These are phyloP conservation scores for Ophion ventricosus DNA, from an alignment of 2,888 invertebrate genomes.

Conservation along the genomic window DNA sequence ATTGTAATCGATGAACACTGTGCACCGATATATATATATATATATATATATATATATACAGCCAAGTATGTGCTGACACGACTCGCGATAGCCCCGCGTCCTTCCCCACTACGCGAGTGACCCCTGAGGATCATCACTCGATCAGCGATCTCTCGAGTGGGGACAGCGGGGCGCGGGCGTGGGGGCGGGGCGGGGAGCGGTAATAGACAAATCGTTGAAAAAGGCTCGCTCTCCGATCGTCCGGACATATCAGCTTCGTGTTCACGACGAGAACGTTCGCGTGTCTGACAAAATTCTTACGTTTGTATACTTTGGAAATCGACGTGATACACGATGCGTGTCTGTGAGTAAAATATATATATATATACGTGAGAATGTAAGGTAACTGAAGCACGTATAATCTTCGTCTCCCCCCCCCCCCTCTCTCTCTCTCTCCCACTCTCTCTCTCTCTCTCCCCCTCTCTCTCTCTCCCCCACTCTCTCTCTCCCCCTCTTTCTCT, in stretches of 20 bases:
- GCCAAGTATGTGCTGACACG: not conserved
- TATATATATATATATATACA: no score
- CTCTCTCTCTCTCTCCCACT: no score
- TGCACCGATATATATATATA: no score
- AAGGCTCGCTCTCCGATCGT: slow-evolving; percentile 55
- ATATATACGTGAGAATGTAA: no score
- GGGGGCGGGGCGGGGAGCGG: slow-evolving; percentile 16
- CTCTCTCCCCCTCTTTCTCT: no score
- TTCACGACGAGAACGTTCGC: slow-evolving; percentile 45
- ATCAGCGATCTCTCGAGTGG: slow-evolving; percentile 5
- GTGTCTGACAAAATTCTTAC: not conserved
- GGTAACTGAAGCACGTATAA: no score
- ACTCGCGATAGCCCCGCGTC: slow-evolving; percentile 19
- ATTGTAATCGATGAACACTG: no score
- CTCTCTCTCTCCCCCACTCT: no score
- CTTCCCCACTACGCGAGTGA: not conserved
- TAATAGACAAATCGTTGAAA: slow-evolving; percentile 58
- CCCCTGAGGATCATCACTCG: slow-evolving; percentile 23
- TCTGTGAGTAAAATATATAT: slow-evolving; percentile 37
- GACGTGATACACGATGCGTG: slow-evolving; percentile 27
- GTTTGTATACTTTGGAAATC: not conserved
- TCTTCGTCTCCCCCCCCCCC: no score
- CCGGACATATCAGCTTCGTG: slow-evolving; percentile 50
- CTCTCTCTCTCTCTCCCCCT: no score
- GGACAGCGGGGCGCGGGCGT: no score